Evolutionary conservation across 2,888 invertebrate species (phyloP).

Genomic region (Mylabris sibirica): DNA sequence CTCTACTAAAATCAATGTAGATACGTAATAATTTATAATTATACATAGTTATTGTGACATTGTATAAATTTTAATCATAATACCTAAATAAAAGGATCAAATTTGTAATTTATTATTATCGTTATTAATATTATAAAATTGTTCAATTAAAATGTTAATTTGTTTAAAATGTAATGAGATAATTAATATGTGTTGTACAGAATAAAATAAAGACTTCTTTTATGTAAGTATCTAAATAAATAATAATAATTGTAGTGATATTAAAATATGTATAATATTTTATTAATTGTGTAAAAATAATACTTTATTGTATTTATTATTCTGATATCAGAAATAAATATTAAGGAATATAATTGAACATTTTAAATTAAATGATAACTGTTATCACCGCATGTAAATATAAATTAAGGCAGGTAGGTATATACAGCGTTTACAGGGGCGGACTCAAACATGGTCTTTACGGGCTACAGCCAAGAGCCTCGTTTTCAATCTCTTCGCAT

Average conservation of each 20-base stretch:
- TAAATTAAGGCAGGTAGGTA: not conserved
- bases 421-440: no score
- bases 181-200: not conserved
- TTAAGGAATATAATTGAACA: not conserved
- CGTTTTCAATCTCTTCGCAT: no score
- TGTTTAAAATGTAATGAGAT: not conserved
- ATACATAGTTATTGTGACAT: not conserved
- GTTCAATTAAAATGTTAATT: constrained; percentile 6
- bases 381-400: not conserved
- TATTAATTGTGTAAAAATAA: not conserved
- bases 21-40: constrained; percentile 14
- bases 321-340: not conserved
- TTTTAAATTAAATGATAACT: not conserved
- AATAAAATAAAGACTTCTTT: not conserved
- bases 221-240: not conserved
- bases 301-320: not conserved
- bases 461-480: no score
- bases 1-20: constrained; percentile 3
- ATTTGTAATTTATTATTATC: not conserved
- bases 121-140: not conserved
- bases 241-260: not conserved
- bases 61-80: not conserved
- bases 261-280: not conserved
- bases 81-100: not conserved
- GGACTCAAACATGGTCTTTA: no score